Evolutionary conservation across 2,888 invertebrate genomes (phyloP).

Genomic region (Drosophila cognata): DNA sequence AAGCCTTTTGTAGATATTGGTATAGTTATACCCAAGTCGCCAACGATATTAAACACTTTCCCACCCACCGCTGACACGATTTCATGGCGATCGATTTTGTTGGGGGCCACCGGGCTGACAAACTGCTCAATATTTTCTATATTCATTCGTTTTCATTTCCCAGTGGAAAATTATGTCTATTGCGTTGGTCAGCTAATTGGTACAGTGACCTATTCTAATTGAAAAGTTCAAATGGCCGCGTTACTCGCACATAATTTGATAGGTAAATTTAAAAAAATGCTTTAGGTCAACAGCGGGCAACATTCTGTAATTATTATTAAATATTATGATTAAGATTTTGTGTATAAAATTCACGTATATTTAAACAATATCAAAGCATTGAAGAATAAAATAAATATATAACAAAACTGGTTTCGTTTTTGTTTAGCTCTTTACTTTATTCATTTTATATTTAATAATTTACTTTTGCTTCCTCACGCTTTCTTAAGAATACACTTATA

Average conservation of each 20-base stretch:
- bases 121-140: conserved; percentile 19
- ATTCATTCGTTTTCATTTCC: conserved; percentile 25
- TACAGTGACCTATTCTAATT: conserved; percentile 68
- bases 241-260: conserved; percentile 21
- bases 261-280: conserved; percentile 6
- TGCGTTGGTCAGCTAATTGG: conserved; percentile 62
- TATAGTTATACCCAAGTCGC: conserved; percentile 18
- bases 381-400: background rate
- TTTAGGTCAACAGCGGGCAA: conserved; percentile 28
- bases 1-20: conserved; percentile 17
- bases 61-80: conserved; percentile 60
- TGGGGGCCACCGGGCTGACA: background rate
- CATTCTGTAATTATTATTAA: conserved; percentile 2
- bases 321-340: conserved; percentile 7
- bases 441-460: background rate
- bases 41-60: conserved; percentile 45
- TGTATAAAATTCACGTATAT: background rate
- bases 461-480: background rate
- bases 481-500: background rate
- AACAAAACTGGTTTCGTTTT: background rate
- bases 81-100: conserved; percentile 67
- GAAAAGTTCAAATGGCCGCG: conserved; percentile 62
- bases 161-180: conserved; percentile 51
- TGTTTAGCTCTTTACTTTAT: background rate
- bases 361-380: background rate